These are phyloP conservation scores for Ispidina lecontei DNA, from an alignment of 2,797 vertebrate genomes.

Conservation along the genomic window DNA sequence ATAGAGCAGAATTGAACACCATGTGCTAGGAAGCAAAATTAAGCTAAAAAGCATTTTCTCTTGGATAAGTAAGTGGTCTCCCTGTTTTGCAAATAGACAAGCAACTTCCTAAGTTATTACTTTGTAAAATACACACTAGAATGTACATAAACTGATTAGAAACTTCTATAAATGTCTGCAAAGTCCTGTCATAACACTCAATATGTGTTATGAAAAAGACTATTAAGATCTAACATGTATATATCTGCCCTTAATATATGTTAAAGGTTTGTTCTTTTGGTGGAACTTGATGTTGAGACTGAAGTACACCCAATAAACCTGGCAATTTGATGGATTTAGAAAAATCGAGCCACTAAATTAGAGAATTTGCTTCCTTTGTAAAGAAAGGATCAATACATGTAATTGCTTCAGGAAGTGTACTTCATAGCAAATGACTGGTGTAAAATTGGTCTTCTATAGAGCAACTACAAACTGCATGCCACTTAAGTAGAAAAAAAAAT, in stretches of 20 bases:
- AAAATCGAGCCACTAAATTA: slow-evolving; percentile 14
- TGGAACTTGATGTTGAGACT: slow-evolving; percentile 43
- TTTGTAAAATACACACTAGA: neutral
- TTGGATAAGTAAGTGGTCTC: neutral
- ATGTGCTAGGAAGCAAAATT: neutral
- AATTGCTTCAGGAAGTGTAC: slow-evolving; percentile 68
- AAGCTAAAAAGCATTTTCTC: neutral
- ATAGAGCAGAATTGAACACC: neutral
- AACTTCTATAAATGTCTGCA: neutral
- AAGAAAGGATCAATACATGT: slow-evolving; percentile 34
- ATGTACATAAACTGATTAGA: neutral
- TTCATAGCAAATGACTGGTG: slow-evolving; percentile 57
- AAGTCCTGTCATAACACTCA: neutral
- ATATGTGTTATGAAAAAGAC: neutral
- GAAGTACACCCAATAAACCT: slow-evolving; percentile 4
- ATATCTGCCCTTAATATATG: neutral
- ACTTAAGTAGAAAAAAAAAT: slow-evolving; percentile 41
- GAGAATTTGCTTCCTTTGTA: slow-evolving; percentile 34
- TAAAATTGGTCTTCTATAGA: slow-evolving; percentile 46
- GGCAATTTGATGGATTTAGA: neutral
- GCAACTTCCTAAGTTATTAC: neutral
- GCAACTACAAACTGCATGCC: slow-evolving; percentile 44
- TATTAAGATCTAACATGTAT: neutral
- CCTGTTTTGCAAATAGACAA: neutral
- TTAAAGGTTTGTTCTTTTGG: neutral